Evolutionary conservation across 2,888 invertebrate genomes (phyloP).

Genomic region (Drosophila meridionalis): DNA sequence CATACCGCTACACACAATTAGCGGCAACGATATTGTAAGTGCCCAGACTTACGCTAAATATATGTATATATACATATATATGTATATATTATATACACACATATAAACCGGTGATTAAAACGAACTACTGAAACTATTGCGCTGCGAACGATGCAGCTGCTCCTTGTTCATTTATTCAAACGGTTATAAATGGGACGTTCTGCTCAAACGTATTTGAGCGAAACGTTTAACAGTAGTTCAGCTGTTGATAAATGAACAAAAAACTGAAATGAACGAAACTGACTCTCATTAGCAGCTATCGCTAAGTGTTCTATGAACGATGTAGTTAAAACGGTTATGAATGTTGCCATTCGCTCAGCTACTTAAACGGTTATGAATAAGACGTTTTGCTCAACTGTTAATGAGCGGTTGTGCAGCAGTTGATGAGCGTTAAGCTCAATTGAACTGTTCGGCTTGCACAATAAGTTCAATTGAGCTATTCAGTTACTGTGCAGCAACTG

Average conservation of each 20-base stretch:
- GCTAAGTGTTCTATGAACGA: not conserved
- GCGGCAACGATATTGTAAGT: constrained; percentile 88
- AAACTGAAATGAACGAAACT: not conserved
- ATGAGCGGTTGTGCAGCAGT: not conserved
- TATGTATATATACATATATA: too few relatives aligned
- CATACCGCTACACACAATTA: constrained; percentile 86
- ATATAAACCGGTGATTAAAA: not conserved
- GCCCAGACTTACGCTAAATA: not conserved
- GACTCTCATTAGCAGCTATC: not conserved
- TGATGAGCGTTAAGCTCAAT: not conserved
- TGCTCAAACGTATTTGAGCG: not conserved
- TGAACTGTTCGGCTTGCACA: not conserved
- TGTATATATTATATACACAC: not conserved
- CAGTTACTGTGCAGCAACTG: not conserved
- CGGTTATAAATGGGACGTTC: not conserved
- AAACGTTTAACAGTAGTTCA: not conserved
- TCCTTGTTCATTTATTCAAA: not conserved
- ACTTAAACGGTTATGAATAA: not conserved
- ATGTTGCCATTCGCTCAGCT: not conserved
- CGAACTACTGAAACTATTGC: constrained; percentile 4
- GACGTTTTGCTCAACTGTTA: constrained; percentile 3
- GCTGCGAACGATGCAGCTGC: not conserved
- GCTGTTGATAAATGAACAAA: not conserved
- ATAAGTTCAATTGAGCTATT: not conserved
- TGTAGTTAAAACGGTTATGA: not conserved